phyloP scores from a whole-genome alignment of 92 coral and sea anemone species.

The Virgularia gustaviana region DNA sequence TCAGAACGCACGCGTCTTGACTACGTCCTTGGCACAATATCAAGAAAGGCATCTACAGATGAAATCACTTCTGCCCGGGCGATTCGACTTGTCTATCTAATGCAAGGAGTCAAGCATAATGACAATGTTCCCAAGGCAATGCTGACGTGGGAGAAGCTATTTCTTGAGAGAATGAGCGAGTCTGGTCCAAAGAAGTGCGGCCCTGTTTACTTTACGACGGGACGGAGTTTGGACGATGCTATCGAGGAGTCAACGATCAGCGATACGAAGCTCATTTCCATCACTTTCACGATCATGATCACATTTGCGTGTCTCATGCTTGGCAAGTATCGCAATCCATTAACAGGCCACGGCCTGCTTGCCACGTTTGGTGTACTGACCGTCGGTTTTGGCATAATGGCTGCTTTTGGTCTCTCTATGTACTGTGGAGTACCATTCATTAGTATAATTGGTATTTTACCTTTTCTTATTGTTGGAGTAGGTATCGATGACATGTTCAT shows the following conservation, averaged over 20 bases:
- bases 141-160: constrained; percentile 55
- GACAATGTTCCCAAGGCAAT: constrained; percentile 35
- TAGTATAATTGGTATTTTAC: too few relatives aligned
- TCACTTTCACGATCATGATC: neutral
- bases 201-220: constrained; percentile 16
- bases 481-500: too few relatives aligned
- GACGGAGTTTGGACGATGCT: neutral
- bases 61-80: constrained; percentile 41
- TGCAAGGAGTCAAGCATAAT: constrained; percentile 11
- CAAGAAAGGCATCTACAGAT: neutral
- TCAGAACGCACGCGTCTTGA: neutral
- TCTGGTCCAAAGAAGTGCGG: neutral
- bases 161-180: constrained; percentile 47
- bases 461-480: too few relatives aligned
- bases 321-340: neutral
- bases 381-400: too few relatives aligned
- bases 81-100: constrained; percentile 39
- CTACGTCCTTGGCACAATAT: neutral
- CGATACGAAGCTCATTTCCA: constrained; percentile 39
- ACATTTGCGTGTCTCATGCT: constrained; percentile 1
- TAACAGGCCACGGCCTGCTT: constrained; percentile 63
- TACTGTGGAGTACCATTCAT: too few relatives aligned
- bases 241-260: neutral
- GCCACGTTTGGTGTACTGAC: too few relatives aligned
- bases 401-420: too few relatives aligned